phyloP scores from a whole-genome alignment of 2,888 invertebrate genomes.

The Macroteleia sp. region DNA sequence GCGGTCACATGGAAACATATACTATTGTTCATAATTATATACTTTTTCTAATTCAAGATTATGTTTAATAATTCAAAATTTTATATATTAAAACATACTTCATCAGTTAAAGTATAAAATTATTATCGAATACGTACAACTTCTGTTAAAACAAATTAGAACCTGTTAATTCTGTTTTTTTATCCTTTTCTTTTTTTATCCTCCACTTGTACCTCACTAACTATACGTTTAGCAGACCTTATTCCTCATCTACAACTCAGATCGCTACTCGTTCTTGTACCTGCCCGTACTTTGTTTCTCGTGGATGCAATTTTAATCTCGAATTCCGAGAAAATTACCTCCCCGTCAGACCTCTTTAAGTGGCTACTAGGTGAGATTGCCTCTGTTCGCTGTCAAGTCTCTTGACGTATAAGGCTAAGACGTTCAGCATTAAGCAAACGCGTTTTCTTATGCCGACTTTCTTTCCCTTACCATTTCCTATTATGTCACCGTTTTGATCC shows the following conservation, averaged over 20 bases:
- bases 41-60: no score
- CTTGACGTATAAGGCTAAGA: slow-evolving; percentile 77
- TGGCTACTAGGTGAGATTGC: slow-evolving; percentile 82
- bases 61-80: no score
- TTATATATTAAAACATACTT: no score
- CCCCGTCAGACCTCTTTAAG: slow-evolving; percentile 81
- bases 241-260: slow-evolving; percentile 64
- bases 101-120: no score
- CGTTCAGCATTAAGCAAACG: slow-evolving; percentile 76
- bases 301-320: slow-evolving; percentile 83
- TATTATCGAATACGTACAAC: no score
- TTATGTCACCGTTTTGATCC: slow-evolving; percentile 21
- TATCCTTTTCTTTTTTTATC: no score
- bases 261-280: slow-evolving; percentile 64
- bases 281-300: slow-evolving; percentile 70
- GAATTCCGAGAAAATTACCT: slow-evolving; percentile 83
- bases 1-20: no score
- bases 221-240: slow-evolving; percentile 67
- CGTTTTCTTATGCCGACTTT: slow-evolving; percentile 69
- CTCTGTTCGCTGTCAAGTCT: slow-evolving; percentile 77
- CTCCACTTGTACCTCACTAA: slow-evolving; percentile 71
- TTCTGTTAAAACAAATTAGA: no score
- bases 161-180: no score
- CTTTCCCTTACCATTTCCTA: slow-evolving; percentile 30
- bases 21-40: no score